A percentile compares a stretch with the other conserved stretches of the same genome.
These are phyloP conservation scores for Harpegnathos saltator DNA, from an alignment of 1,140 invertebrate species.

Conservation along the genomic window DNA sequence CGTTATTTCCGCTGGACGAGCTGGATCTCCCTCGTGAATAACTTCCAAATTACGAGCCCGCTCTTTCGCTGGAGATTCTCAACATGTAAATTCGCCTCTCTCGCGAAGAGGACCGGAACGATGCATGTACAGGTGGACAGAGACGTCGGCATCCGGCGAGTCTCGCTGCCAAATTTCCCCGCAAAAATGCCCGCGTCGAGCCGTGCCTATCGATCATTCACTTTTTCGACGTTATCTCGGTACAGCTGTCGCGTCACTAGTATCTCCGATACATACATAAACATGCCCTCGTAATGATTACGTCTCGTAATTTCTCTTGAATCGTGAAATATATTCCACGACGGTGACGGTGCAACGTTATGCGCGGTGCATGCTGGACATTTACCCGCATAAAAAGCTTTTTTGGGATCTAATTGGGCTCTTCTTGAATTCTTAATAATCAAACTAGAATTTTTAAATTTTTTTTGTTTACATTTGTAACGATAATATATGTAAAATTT, in stretches of 20 bases:
- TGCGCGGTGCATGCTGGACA: too few relatives aligned
- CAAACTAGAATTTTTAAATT: too few relatives aligned
- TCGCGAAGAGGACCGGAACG: slow-evolving; percentile 11
- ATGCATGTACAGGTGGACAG: slow-evolving; percentile 14
- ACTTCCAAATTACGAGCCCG: slow-evolving; percentile 28
- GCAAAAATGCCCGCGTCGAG: neutral
- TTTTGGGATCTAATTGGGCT: too few relatives aligned
- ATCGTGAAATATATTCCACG: slow-evolving; percentile 6
- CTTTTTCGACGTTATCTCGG: slow-evolving; percentile 48
- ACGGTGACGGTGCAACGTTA: neutral
- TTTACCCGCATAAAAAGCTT: too few relatives aligned
- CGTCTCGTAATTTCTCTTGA: slow-evolving; percentile 14
- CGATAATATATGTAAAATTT: too few relatives aligned
- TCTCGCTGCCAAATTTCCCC: slow-evolving; percentile 37
- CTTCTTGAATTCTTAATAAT: too few relatives aligned
- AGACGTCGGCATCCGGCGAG: slow-evolving; percentile 11
- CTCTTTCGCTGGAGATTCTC: slow-evolving; percentile 21
- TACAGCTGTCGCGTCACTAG: slow-evolving; percentile 23
- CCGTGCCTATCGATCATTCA: slow-evolving; percentile 46
- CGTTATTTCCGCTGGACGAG: neutral
- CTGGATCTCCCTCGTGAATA: neutral
- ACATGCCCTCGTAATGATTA: slow-evolving; percentile 32
- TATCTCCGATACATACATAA: slow-evolving; percentile 31
- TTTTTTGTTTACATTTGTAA: too few relatives aligned
- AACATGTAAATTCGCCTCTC: slow-evolving; percentile 30